A percentile compares a stretch with the other conserved stretches of the same genome.
phyloP scores from a whole-genome alignment of 2,888 invertebrate species.

The Tanytarsus gracilentus region DNA sequence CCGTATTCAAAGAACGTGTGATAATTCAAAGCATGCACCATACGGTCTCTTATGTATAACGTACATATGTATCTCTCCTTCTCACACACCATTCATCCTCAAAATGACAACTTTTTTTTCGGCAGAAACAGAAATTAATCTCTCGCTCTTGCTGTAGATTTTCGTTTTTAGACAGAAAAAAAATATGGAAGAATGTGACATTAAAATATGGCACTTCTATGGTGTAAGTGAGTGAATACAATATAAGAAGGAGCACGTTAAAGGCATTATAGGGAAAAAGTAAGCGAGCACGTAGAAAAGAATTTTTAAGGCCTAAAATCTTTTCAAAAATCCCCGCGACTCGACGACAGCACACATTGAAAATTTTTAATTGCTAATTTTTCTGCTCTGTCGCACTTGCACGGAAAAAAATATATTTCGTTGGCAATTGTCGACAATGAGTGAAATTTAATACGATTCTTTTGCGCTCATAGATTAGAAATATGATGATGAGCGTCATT shows the following conservation, averaged over 20 bases:
- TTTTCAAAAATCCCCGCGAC: too few species aligned
- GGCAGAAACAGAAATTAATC: slow-evolving; percentile 20
- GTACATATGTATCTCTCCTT: not conserved
- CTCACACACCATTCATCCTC: slow-evolving; percentile 2
- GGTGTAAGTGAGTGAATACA: slow-evolving; percentile 2
- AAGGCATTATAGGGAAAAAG: slow-evolving; percentile 16
- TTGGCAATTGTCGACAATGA: slow-evolving; percentile 9
- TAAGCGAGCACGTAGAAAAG: not conserved
- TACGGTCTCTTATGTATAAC: slow-evolving; percentile 22
- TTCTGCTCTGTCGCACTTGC: too few species aligned
- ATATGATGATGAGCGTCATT: not conserved
- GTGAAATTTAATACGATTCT: slow-evolving; percentile 1
- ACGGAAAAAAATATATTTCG: too few species aligned
- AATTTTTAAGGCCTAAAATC: too few species aligned
- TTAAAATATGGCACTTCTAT: slow-evolving; percentile 16
- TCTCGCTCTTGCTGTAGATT: not conserved
- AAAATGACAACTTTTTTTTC: slow-evolving; percentile 27
- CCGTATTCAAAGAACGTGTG: slow-evolving; percentile 2
- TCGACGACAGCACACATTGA: too few species aligned
- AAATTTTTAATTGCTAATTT: slow-evolving; percentile 8
- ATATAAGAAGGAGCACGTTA: slow-evolving; percentile 26
- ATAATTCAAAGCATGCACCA: slow-evolving; percentile 27
- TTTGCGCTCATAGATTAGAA: not conserved
- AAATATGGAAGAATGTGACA: slow-evolving; percentile 26
- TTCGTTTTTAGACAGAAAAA: not conserved